These are phyloP conservation scores for Anastrepha obliqua DNA, from an alignment of 1,140 invertebrate species.

Conservation along the genomic window DNA sequence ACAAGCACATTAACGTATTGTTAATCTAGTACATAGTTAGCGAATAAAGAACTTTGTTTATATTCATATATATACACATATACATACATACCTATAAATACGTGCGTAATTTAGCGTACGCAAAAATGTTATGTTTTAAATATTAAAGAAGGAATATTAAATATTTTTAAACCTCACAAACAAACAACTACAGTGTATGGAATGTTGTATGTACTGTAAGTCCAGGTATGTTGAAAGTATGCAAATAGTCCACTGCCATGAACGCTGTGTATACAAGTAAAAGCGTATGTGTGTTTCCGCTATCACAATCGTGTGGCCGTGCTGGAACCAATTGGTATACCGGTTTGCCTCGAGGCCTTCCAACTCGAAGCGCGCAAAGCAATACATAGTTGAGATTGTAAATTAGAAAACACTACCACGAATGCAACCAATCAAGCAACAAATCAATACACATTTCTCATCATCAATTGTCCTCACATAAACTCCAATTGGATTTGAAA, in stretches of 20 bases:
- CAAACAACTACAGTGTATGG: background rate
- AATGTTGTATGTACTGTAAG: slow-evolving; percentile 4
- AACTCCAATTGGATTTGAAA: slow-evolving; percentile 26
- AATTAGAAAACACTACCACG: background rate
- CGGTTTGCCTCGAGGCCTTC: background rate
- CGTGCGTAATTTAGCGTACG: background rate
- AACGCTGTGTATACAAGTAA: background rate
- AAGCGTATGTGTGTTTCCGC: slow-evolving; percentile 31
- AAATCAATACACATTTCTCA: slow-evolving; percentile 14
- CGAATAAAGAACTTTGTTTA: slow-evolving; percentile 35
- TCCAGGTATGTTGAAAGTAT: slow-evolving; percentile 45
- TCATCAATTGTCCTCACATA: slow-evolving; percentile 23
- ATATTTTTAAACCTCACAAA: slow-evolving; percentile 12
- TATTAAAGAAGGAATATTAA: background rate
- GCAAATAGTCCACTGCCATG: background rate
- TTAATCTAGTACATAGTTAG: slow-evolving; percentile 46
- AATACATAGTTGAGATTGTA: background rate
- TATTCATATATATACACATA: background rate
- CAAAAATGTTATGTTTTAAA: slow-evolving; percentile 25
- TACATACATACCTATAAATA: slow-evolving; percentile 6
- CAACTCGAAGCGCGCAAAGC: background rate
- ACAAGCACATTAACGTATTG: slow-evolving; percentile 20
- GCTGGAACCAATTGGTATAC: slow-evolving; percentile 52
- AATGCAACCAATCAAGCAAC: background rate
- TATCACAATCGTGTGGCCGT: slow-evolving; percentile 9